phyloP scores from a whole-genome alignment of 2,888 invertebrate species.

The Agrochola macilenta region DNA sequence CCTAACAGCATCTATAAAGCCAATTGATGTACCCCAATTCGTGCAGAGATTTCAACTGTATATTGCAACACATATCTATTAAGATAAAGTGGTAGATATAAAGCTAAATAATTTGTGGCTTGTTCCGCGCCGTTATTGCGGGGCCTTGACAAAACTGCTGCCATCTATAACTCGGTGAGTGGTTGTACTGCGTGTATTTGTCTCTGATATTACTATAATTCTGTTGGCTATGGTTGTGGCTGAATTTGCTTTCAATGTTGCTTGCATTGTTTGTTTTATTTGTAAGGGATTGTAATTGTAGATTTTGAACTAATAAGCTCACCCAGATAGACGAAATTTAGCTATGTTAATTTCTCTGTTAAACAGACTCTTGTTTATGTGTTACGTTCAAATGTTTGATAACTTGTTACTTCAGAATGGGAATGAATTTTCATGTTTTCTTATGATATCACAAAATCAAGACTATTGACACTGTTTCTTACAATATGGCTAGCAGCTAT shows the following conservation, averaged over 20 bases:
- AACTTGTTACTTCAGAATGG: neutral
- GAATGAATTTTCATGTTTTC: neutral
- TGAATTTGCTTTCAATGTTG: conserved; percentile 26
- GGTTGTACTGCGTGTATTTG: conserved; percentile 65
- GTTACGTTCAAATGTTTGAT: neutral
- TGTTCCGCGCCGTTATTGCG: conserved; percentile 68
- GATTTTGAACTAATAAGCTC: neutral
- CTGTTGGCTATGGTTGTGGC: conserved; percentile 20
- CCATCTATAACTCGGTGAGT: conserved; percentile 69
- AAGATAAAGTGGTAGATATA: conserved; percentile 70
- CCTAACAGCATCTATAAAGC: conserved; percentile 23
- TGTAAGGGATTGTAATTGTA: neutral
- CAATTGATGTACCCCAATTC: conserved; percentile 53
- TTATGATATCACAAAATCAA: neutral
- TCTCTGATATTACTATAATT: conserved; percentile 54
- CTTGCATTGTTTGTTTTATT: conserved; percentile 17
- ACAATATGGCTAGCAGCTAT: neutral
- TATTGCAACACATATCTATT: conserved; percentile 64
- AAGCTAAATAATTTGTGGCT: conserved; percentile 70
- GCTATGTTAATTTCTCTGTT: neutral
- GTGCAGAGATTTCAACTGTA: conserved; percentile 50
- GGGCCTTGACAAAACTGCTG: conserved; percentile 73
- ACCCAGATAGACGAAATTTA: too few relatives aligned
- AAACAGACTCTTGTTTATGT: neutral
- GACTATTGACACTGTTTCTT: neutral